Conservation (phyloP, 2,113 vertebrate species). For the Catharus bicknelli region DNA sequence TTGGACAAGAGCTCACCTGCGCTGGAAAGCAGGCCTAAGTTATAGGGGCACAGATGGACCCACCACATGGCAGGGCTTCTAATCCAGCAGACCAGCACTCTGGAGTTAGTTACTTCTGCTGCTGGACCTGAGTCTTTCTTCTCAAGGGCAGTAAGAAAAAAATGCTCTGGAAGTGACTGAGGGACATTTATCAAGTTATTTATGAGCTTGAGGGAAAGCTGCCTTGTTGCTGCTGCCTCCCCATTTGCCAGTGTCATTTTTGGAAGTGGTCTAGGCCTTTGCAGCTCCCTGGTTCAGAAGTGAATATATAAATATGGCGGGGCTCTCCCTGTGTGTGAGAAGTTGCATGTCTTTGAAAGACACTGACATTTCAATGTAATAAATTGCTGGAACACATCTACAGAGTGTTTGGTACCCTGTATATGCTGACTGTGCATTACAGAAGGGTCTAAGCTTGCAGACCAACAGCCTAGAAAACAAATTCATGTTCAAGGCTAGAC, state of each 20-base stretch:
- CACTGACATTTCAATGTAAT: neutral
- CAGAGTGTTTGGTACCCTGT: neutral
- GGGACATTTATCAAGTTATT: neutral
- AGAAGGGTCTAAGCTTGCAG: neutral
- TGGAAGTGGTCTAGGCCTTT: neutral
- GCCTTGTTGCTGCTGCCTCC: neutral
- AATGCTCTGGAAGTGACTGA: neutral
- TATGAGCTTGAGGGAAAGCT: neutral
- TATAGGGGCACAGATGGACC: neutral
- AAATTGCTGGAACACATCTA: neutral
- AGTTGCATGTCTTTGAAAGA: neutral
- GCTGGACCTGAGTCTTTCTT: neutral
- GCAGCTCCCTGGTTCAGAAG: neutral
- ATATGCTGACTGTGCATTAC: neutral
- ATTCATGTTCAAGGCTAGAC: neutral
- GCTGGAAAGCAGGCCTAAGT: neutral
- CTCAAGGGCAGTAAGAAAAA: neutral
- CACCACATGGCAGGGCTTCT: neutral
- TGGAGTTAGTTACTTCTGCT: neutral
- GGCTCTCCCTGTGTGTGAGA: neutral
- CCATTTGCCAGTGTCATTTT: neutral
- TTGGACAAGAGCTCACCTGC: neutral
- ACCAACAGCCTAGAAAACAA: neutral
- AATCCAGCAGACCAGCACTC: neutral
- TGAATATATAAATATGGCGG: neutral